Percentiles rank a stretch among this genome's conserved stretches.
Conservation (phyloP, 1,140 invertebrate genomes). For the Drosophila ananassae region DNA sequence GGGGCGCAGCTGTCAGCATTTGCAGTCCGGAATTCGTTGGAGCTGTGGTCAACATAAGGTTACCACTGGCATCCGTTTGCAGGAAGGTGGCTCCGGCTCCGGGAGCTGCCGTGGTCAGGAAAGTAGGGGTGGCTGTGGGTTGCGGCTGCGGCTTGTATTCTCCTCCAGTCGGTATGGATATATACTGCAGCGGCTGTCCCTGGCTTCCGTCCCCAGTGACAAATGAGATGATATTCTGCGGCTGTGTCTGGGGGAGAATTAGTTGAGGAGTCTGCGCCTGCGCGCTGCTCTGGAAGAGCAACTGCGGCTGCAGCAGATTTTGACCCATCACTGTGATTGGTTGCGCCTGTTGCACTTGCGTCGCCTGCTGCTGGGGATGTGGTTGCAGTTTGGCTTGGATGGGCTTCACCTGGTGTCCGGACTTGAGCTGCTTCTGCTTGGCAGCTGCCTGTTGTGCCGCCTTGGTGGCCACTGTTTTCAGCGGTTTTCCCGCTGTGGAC, state of each 20-base stretch:
- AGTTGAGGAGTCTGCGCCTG: conserved; percentile 62
- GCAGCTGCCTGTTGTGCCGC: conserved; percentile 69
- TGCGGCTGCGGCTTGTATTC: conserved; percentile 72
- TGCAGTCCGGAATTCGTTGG: conserved; percentile 64
- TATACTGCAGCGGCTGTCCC: conserved; percentile 72
- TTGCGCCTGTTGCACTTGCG: conserved; percentile 31
- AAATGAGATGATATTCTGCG: conserved; percentile 80
- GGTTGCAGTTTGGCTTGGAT: conserved; percentile 73
- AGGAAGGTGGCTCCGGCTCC: conserved; percentile 64
- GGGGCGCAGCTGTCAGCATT: conserved; percentile 57
- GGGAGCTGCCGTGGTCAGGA: conserved; percentile 50
- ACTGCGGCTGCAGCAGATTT: conserved; percentile 71
- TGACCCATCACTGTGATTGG: conserved; percentile 65
- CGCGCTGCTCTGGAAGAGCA: conserved; percentile 64
- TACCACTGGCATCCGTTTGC: conserved; percentile 80
- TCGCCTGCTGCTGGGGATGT: conserved; percentile 38
- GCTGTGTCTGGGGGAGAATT: conserved; percentile 68
- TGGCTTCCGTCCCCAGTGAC: conserved; percentile 74
- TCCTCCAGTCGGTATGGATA: conserved; percentile 71
- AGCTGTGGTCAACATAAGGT: conserved; percentile 72
- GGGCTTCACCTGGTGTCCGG: conserved; percentile 65
- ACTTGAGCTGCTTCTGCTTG: conserved; percentile 74
- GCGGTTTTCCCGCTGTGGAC: conserved; percentile 49
- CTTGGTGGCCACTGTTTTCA: conserved; percentile 74
- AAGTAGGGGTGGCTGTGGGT: conserved; percentile 58